Base-by-base conservation (phyloP, 2,113 vertebrate genomes). In the Megalops atlanticus region DNA sequence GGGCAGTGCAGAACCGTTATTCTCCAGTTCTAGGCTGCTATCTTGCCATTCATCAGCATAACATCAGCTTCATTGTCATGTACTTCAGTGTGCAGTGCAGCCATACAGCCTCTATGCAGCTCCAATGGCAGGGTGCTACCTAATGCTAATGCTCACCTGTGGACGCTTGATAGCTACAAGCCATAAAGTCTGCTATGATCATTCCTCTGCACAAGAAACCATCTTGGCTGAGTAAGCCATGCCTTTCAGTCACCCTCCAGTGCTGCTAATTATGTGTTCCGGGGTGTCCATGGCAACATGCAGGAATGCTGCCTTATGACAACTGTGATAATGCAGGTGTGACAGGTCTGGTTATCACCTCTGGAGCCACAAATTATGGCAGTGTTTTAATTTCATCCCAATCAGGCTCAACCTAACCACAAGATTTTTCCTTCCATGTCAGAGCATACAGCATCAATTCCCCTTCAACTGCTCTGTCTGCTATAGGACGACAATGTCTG, bases 401-500 rank as follows among this genome's bases (percentile, higher is more conserved):
- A 15, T 73, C 31, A 12, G 33, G 49, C 41, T 21, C 27, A 43
- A 24, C 16, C 76, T 52, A 77, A 79, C 64, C 81, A 36, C 49
- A 54, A 52, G 39, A 16, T 27, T 14, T 21, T 35, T 49, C 40
- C 39, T 68, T 64, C 73, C 18, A 64, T 69, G 31, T 39, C 35
- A 78, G 39, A 15, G 40, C 58, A 40, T 85, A 77, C 12, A 33
- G 69, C 39, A 84, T 77, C 18, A 73, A 39, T 77, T 74, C 18
- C 43, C 76, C 40, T 85, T 88, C 83, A 84, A 86, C 85, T 89
- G 90, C 88, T 87, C 87, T 85, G 64, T 86, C 82, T 78, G 83
- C 85, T 85, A 87, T 81, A 83, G 54, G 78, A 90, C 87, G 88
- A 87, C 85, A 87, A 77, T 73, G 76, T 84, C 90, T 85, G 87